Conservation (phyloP, 1,140 invertebrate species). For the Idris sp. region DNA sequence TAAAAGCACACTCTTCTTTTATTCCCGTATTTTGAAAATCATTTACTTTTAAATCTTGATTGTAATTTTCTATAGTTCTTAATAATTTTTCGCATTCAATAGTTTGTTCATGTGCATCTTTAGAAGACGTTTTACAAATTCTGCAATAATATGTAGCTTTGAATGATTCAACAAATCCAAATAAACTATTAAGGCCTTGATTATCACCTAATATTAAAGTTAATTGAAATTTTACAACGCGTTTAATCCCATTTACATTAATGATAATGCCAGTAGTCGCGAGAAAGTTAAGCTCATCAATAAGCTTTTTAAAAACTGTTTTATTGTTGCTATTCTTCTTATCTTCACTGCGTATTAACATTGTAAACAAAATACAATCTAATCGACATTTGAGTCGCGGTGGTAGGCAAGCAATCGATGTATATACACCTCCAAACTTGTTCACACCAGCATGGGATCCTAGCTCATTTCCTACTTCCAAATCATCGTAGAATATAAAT, state of each 20-base stretch:
- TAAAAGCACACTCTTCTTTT: not conserved
- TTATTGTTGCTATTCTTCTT: not conserved
- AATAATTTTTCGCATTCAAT: not conserved
- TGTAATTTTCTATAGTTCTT: conserved; percentile 1
- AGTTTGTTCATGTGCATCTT: not conserved
- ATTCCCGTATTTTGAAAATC: not conserved
- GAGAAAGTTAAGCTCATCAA: not conserved
- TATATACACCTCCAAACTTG: not conserved
- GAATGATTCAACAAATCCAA: not conserved
- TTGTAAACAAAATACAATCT: not conserved
- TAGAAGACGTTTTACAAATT: not conserved
- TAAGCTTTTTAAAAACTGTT: not conserved
- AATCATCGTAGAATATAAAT: conserved; percentile 8
- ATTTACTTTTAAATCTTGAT: not conserved
- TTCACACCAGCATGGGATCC: not conserved
- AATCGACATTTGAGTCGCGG: not conserved
- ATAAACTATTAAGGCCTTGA: not conserved
- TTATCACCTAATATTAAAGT: not conserved
- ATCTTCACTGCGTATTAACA: not conserved
- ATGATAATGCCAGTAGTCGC: not conserved
- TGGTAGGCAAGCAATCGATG: not conserved
- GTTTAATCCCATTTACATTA: not conserved
- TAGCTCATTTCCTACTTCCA: not conserved
- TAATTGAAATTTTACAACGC: not conserved
- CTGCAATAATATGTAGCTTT: not conserved